These are phyloP conservation scores for Mastigias papua DNA, from an alignment of 30 jellyfish, hydroid and myxozoan genomes.

Conservation along the genomic window DNA sequence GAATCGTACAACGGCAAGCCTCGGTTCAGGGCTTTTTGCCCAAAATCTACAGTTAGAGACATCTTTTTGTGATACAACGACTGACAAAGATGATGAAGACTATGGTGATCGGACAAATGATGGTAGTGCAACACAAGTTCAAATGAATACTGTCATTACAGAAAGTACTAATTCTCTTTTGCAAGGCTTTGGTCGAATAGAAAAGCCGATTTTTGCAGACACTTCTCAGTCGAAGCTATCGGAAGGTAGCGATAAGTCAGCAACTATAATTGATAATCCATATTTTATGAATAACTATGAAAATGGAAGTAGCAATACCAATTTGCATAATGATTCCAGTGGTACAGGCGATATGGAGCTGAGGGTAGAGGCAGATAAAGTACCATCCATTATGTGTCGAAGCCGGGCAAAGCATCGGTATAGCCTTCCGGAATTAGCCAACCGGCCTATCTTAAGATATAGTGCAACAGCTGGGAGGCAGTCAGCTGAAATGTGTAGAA, in stretches of 20 bases:
- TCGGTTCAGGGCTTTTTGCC: background rate
- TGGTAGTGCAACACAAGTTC: background rate
- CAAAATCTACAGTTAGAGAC: background rate
- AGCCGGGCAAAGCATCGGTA: slow-evolving; percentile 21
- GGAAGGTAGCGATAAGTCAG: background rate
- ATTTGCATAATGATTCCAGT: background rate
- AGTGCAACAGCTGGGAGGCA: background rate
- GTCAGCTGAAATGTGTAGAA: background rate
- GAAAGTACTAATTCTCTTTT: background rate
- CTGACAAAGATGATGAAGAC: background rate
- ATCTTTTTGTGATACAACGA: slow-evolving; percentile 2
- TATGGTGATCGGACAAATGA: background rate
- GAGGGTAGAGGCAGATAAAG: background rate
- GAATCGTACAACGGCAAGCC: background rate
- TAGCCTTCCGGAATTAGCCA: slow-evolving; percentile 22
- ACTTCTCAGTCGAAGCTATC: slow-evolving; percentile 34
- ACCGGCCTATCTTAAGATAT: too few species aligned
- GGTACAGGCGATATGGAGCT: background rate
- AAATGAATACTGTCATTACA: background rate
- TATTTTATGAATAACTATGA: background rate
- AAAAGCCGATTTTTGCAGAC: slow-evolving; percentile 11
- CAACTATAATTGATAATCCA: slow-evolving; percentile 17
- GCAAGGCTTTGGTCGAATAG: background rate
- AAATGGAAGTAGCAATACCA: background rate
- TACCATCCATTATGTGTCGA: background rate